Evolutionary conservation across 2,113 vertebrate genomes (phyloP).

Genomic region (Crotalus horridus): DNA sequence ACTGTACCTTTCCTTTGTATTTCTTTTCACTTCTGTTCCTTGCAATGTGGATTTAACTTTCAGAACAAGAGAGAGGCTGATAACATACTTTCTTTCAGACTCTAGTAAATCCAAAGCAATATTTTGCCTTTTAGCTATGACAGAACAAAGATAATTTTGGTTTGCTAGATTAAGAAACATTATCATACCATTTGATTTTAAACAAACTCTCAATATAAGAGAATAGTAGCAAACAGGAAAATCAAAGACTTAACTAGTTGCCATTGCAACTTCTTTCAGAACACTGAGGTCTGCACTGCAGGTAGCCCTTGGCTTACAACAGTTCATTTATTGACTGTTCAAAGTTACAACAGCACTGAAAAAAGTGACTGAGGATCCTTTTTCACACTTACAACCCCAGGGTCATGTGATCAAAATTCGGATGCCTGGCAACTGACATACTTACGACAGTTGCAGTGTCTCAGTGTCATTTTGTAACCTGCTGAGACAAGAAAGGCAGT

Average conservation of each 20-base stretch:
- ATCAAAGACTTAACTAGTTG: neutral
- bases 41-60: conserved; percentile 94
- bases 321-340: neutral
- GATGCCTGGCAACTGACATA: neutral
- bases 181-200: neutral
- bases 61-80: conserved; percentile 88
- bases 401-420: neutral
- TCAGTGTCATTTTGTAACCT: neutral
- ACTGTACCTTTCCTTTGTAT: conserved; percentile 85
- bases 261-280: neutral
- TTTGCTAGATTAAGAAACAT: conserved; percentile 1
- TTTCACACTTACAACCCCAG: neutral
- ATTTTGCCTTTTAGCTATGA: conserved; percentile 85
- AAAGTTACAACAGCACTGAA: neutral
- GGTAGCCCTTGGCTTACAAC: neutral
- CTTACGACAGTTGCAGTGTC: neutral
- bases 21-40: conserved; percentile 80
- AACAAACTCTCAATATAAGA: neutral
- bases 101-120: conserved; percentile 92
- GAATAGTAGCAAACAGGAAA: conserved; percentile 11
- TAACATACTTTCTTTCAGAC: conserved; percentile 92
- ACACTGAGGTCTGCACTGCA: neutral
- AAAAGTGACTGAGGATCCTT: neutral
- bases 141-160: conserved; percentile 32
- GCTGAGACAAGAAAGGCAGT: neutral